Conservation (phyloP, 53 echinoderm and acorn worm genomes). For the Apostichopus leukothele region DNA sequence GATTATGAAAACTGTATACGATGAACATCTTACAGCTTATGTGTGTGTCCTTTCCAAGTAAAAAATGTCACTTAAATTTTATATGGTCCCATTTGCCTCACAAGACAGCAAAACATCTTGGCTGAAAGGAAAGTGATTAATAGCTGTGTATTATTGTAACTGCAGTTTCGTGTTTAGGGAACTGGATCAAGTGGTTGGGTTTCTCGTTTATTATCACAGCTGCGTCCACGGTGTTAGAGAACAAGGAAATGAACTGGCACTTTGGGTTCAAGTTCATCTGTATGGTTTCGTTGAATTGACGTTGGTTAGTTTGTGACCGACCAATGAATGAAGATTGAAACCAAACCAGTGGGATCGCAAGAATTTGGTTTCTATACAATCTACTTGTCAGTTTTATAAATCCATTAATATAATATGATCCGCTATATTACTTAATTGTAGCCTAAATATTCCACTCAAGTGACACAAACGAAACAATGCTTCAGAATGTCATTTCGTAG, state of each 20-base stretch:
- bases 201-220: slow-evolving; percentile 39
- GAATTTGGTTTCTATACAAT: too few species aligned
- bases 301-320: too few species aligned
- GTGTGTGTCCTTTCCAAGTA: background rate
- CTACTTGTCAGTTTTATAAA: too few species aligned
- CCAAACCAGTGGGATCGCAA: too few species aligned
- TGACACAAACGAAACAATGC: too few species aligned
- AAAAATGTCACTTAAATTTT: background rate
- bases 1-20: too few species aligned
- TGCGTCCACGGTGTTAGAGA: background rate
- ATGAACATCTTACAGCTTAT: background rate
- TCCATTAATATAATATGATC: too few species aligned
- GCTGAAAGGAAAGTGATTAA: slow-evolving; percentile 36
- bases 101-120: slow-evolving; percentile 8
- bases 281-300: background rate
- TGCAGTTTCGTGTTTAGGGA: slow-evolving; percentile 22
- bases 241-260: slow-evolving; percentile 17
- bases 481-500: too few species aligned
- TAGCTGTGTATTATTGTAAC: slow-evolving; percentile 36
- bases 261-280: background rate
- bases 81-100: background rate
- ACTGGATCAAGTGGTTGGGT: slow-evolving; percentile 5
- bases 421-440: too few species aligned
- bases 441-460: too few species aligned
- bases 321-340: too few species aligned